Evolutionary conservation across 2,113 vertebrate genomes (phyloP).

Genomic region (Haplotaxodon microlepis): DNA sequence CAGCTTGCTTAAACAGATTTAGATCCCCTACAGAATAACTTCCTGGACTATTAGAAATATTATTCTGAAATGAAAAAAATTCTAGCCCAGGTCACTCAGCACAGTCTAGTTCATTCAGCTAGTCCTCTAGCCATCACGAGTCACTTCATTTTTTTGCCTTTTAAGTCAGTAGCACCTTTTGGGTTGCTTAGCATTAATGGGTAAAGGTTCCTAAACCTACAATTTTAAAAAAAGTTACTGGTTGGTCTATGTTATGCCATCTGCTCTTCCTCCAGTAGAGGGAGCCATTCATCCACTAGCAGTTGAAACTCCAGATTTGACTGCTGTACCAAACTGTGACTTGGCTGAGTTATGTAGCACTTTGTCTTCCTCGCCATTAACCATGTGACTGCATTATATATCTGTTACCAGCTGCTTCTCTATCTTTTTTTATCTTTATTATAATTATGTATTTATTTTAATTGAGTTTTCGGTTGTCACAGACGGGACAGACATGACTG

Average conservation of each 20-base stretch:
- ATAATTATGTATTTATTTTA: too few relatives aligned
- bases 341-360: neutral
- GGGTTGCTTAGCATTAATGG: neutral
- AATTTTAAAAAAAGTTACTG: neutral
- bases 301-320: neutral
- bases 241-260: neutral
- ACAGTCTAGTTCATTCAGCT: neutral
- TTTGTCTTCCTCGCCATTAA: neutral
- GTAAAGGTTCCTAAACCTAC: neutral
- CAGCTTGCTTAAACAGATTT: accelerated
- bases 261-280: neutral
- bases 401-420: neutral
- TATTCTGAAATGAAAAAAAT: neutral
- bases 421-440: neutral
- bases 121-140: accelerated
- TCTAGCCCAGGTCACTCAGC: neutral
- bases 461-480: too few relatives aligned
- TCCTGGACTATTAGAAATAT: neutral
- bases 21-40: neutral
- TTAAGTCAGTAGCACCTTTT: neutral
- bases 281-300: accelerated
- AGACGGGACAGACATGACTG: too few relatives aligned
- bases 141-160: neutral
- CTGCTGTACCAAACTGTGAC: neutral
- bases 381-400: neutral